Conservation (phyloP, 92 coral and sea anemone genomes). For the Epizoanthus scotinus region DNA sequence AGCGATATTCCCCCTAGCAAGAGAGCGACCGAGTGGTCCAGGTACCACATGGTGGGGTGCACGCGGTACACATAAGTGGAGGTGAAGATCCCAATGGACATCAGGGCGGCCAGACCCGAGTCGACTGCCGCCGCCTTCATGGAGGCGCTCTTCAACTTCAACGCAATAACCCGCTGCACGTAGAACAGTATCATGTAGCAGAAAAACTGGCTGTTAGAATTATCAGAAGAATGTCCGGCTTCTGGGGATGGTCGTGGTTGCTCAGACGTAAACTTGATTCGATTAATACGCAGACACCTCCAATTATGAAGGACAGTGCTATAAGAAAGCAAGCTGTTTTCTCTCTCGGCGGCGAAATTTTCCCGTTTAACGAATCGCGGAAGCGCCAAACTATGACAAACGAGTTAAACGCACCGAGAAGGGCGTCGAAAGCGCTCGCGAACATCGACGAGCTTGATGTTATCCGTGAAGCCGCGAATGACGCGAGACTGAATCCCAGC, state of each 20-base stretch:
- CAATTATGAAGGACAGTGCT: slow-evolving; percentile 60
- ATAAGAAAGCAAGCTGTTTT: slow-evolving; percentile 65
- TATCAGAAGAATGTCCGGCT: slow-evolving; percentile 60
- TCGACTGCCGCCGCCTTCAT: slow-evolving; percentile 76
- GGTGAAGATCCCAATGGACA: slow-evolving; percentile 60
- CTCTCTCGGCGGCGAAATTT: slow-evolving; percentile 55
- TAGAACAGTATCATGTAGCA: slow-evolving; percentile 48
- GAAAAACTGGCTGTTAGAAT: slow-evolving; percentile 55
- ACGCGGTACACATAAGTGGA: slow-evolving; percentile 61
- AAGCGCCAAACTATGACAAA: slow-evolving; percentile 84
- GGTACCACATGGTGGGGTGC: slow-evolving; percentile 61
- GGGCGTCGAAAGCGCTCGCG: slow-evolving; percentile 86
- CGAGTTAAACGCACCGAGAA: slow-evolving; percentile 73
- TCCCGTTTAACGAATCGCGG: slow-evolving; percentile 68
- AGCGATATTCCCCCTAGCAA: slow-evolving; percentile 57
- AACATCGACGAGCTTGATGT: slow-evolving; percentile 85
- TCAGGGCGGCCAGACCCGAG: slow-evolving; percentile 62
- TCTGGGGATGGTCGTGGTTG: slow-evolving; percentile 56
- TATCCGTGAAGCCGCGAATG: slow-evolving; percentile 62
- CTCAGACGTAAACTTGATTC: slow-evolving; percentile 58
- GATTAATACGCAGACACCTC: slow-evolving; percentile 61
- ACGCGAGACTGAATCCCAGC: slow-evolving; percentile 60
- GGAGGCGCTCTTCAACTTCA: slow-evolving; percentile 58
- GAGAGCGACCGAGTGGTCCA: slow-evolving; percentile 71
- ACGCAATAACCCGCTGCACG: slow-evolving; percentile 55